Evolutionary conservation across 2,888 invertebrate genomes (phyloP).

Genomic region (Ischnura elegans): DNA sequence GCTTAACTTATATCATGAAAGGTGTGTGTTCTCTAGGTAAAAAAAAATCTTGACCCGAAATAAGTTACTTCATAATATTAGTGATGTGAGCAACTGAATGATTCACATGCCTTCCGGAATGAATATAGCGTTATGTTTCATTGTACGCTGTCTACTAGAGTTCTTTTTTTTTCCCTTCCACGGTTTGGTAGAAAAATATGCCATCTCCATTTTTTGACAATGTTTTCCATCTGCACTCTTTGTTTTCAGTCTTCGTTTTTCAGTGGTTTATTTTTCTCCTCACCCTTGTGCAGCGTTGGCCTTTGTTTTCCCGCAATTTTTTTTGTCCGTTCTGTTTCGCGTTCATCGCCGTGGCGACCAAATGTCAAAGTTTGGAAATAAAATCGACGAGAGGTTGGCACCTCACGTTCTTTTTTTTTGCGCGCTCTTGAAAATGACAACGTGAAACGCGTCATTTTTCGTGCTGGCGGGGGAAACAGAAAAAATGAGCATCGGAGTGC

Average conservation of each 20-base stretch:
- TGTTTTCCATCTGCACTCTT: neutral
- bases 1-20: too few relatives aligned
- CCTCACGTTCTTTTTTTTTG: neutral
- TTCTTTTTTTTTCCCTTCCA: neutral
- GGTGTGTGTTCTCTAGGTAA: too few relatives aligned
- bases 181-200: neutral
- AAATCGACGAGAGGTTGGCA: neutral
- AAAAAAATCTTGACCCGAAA: too few relatives aligned
- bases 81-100: too few relatives aligned
- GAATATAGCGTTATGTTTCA: neutral
- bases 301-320: neutral
- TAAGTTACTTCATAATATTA: too few relatives aligned
- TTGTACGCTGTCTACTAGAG: neutral
- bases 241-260: neutral
- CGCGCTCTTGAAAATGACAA: constrained; percentile 20
- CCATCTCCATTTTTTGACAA: neutral
- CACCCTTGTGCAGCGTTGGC: neutral
- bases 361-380: constrained; percentile 10
- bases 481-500: neutral
- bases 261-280: neutral
- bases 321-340: neutral
- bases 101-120: neutral
- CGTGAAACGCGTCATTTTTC: neutral
- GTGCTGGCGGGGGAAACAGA: neutral
- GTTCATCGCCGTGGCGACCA: neutral